phyloP scores from a whole-genome alignment of 92 coral and sea anemone genomes.

The Palythoa grandis region DNA sequence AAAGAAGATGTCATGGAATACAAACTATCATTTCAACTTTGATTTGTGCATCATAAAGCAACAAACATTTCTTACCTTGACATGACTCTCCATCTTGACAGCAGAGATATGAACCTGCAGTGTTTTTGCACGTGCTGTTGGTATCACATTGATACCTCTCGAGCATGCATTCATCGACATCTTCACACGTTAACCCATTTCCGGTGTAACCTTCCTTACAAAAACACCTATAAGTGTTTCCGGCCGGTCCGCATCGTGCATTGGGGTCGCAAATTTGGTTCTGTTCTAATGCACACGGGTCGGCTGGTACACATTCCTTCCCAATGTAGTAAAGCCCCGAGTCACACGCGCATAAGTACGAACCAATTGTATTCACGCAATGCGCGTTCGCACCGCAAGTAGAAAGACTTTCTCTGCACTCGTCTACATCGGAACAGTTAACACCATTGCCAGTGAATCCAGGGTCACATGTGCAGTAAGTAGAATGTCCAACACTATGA shows the following conservation, averaged over 20 bases:
- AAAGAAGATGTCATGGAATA: not conserved
- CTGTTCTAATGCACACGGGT: not conserved
- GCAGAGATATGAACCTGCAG: conserved; percentile 35
- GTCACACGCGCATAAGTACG: conserved; percentile 21
- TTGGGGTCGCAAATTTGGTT: conserved; percentile 4
- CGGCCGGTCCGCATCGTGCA: conserved; percentile 2
- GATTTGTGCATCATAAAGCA: no score
- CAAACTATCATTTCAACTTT: not conserved
- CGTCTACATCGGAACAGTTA: conserved; percentile 28
- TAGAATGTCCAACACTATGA: not conserved
- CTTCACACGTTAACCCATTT: conserved; percentile 23
- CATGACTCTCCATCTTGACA: conserved; percentile 15
- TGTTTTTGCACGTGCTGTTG: conserved; percentile 41
- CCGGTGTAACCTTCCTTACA: conserved; percentile 27
- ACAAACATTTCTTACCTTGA: not conserved
- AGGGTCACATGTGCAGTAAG: not conserved
- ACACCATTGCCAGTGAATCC: conserved; percentile 27
- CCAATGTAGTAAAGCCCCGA: not conserved
- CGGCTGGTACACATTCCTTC: not conserved
- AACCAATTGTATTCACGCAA: conserved; percentile 27
- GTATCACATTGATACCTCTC: not conserved
- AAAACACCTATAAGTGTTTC: not conserved
- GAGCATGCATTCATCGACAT: conserved; percentile 21
- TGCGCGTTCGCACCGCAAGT: conserved; percentile 15
- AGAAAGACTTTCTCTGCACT: conserved; percentile 3